These are phyloP conservation scores for Lutraria rhynchaena DNA, from an alignment of 1,140 invertebrate genomes.

Conservation along the genomic window DNA sequence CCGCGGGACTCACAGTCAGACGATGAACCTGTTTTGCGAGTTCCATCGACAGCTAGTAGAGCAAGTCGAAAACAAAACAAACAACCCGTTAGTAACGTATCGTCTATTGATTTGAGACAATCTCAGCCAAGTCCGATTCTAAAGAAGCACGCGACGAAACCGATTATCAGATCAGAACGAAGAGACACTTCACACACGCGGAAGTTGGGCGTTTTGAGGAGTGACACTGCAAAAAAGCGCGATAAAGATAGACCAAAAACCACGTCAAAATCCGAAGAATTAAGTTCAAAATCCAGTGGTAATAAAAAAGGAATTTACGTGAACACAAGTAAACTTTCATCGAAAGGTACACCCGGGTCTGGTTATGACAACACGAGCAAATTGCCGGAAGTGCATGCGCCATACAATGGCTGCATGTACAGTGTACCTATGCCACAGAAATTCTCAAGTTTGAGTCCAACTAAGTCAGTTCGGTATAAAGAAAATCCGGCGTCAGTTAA, in stretches of 20 bases:
- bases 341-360: background rate
- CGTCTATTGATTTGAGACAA: background rate
- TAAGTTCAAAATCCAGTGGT: no score
- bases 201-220: no score
- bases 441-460: background rate
- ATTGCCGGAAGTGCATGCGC: background rate
- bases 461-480: slow-evolving; percentile 21
- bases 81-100: background rate
- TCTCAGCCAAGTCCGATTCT: background rate
- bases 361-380: background rate
- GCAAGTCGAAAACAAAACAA: slow-evolving; percentile 4
- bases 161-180: no score
- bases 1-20: background rate
- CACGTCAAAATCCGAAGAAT: no score
- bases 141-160: background rate
- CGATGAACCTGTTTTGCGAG: background rate
- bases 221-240: no score
- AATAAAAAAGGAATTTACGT: slow-evolving; percentile 22
- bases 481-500: background rate
- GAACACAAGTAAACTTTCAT: slow-evolving; percentile 12
- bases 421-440: background rate
- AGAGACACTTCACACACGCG: no score
- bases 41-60: slow-evolving; percentile 4
- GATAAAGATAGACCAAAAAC: no score
- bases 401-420: background rate